Conservation (phyloP, 2,113 vertebrate genomes). For the Hippolais icterina region DNA sequence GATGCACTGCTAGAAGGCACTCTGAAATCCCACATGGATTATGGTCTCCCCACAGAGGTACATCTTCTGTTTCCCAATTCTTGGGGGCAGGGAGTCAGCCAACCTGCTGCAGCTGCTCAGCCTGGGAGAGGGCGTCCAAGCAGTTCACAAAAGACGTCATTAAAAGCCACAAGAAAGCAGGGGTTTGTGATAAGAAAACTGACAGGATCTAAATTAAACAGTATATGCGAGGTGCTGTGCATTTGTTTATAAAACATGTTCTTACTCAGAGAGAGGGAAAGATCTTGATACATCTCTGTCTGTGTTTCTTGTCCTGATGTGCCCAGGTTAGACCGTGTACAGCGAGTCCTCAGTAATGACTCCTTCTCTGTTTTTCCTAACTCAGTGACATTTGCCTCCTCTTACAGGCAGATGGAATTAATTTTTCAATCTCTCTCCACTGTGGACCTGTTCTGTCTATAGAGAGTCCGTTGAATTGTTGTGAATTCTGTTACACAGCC, state of each 20-base stretch:
- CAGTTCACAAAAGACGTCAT: not conserved
- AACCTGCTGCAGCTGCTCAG: not conserved
- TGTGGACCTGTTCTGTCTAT: not conserved
- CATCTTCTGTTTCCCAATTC: not conserved
- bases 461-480: not conserved
- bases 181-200: not conserved
- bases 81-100: not conserved
- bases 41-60: not conserved
- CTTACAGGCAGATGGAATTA: not conserved
- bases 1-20: not conserved
- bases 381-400: not conserved
- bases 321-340: accelerated
- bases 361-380: not conserved
- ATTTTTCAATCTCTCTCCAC: not conserved
- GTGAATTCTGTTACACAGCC: not conserved
- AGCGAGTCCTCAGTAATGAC: not conserved
- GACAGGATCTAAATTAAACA: not conserved
- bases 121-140: not conserved
- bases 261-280: not conserved
- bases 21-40: not conserved
- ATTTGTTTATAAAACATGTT: not conserved
- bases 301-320: not conserved
- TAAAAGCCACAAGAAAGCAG: constrained; percentile 30
- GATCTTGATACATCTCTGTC: not conserved
- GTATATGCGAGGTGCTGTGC: not conserved